A percentile compares a stretch with the other conserved stretches of the same genome.
These are phyloP conservation scores for Rhabdophis nuchalis DNA, from an alignment of 2,797 vertebrate genomes.

Conservation along the genomic window DNA sequence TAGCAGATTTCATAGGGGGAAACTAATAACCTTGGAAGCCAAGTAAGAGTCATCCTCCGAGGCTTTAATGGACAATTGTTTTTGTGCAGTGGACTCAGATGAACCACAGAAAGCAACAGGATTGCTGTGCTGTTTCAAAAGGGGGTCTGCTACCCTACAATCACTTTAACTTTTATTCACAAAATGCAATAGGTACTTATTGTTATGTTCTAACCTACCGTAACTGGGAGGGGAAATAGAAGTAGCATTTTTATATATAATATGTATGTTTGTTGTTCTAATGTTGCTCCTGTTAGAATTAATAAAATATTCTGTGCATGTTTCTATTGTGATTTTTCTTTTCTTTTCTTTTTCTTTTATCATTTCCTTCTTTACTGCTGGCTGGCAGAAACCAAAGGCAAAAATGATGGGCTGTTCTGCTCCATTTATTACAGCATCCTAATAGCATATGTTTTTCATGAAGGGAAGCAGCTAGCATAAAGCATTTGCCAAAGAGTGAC, in stretches of 20 bases:
- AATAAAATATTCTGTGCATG: neutral
- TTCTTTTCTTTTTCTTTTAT: neutral
- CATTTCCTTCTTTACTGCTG: neutral
- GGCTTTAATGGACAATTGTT: slow-evolving; percentile 50
- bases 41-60: slow-evolving; percentile 34
- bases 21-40: slow-evolving; percentile 26
- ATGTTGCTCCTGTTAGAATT: neutral
- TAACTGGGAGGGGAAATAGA: neutral
- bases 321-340: neutral
- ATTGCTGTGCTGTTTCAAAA: slow-evolving; percentile 17
- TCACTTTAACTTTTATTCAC: rapidly evolving
- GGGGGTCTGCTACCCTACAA: neutral
- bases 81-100: slow-evolving; percentile 45
- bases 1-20: slow-evolving; percentile 48
- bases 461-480: neutral
- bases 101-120: slow-evolving; percentile 15
- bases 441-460: neutral
- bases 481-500: neutral
- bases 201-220: neutral
- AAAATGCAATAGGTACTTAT: neutral
- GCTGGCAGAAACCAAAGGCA: neutral
- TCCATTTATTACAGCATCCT: neutral
- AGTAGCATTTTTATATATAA: rapidly evolving
- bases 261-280: neutral
- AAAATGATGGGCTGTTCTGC: neutral